These are phyloP conservation scores for Andrena dorsata DNA, from an alignment of 2,888 invertebrate species.

Conservation along the genomic window DNA sequence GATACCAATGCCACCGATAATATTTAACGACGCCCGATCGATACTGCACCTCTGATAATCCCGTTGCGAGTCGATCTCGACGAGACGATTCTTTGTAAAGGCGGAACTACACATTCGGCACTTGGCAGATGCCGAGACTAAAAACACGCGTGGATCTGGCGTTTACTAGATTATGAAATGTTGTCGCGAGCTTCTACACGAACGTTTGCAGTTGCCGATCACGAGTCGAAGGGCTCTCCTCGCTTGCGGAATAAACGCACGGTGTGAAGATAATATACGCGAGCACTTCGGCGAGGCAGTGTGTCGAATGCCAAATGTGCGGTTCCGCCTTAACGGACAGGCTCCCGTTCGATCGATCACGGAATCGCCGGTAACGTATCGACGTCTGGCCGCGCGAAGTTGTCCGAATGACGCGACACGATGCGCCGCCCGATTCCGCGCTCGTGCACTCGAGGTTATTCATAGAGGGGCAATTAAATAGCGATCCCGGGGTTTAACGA, in stretches of 20 bases:
- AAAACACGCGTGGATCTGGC: too few species aligned
- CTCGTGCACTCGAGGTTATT: background rate
- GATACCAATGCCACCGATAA: background rate
- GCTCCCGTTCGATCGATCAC: background rate
- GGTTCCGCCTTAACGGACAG: too few species aligned
- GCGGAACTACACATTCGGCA: too few species aligned
- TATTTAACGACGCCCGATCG: background rate
- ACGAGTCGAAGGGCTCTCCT: too few species aligned
- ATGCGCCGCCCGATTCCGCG: background rate
- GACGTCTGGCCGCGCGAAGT: background rate
- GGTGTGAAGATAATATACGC: too few species aligned
- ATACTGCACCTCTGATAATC: background rate
- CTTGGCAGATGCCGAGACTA: too few species aligned
- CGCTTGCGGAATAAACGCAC: too few species aligned
- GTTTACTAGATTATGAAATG: too few species aligned
- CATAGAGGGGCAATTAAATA: conserved; percentile 23
- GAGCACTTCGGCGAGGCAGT: too few species aligned
- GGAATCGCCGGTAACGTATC: background rate
- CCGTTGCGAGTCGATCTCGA: background rate
- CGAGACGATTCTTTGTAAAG: background rate
- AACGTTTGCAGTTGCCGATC: too few species aligned
- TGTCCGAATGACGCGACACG: background rate
- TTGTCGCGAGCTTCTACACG: too few species aligned
- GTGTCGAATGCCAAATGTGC: background rate
- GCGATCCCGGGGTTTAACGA: conserved; percentile 58